Base-by-base conservation (phyloP, 2,797 vertebrate genomes). In the Lemur catta region DNA sequence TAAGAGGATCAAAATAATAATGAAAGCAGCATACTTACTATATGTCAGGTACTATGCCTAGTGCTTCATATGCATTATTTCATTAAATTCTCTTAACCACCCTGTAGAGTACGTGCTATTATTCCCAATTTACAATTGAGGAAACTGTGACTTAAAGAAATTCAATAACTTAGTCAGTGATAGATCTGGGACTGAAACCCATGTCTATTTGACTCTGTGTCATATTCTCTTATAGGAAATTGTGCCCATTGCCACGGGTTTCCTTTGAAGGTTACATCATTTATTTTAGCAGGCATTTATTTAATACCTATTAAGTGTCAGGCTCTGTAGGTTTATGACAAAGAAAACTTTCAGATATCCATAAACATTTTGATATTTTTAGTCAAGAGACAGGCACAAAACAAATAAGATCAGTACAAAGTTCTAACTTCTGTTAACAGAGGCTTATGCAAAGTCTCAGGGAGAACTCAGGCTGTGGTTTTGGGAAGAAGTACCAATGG, bases 401-500 rank as follows among this genome's bases (percentile, higher is more conserved):
- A 76, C 13, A 84, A 63, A 57, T 65, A 69, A 84, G 30, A 57
- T 89, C n/a, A 90, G 28, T 35, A 67, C 26, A 88, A 50, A 17
- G 22, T 91, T 80, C 57, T 80, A 85, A 75, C 41, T 69, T 87
- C 43, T 94, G 17, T 92, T 92, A 90, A 52, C 65, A 91, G 30
- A 94, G 75, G 11, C 41, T 46, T 71, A 75, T 50, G 46, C 57
- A 86, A 57, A 95, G 55, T 93, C 84, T 84, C 74, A 50, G 46
- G 35, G 75, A 95, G 30, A 74, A 67, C 33, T 92, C 71, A 90
- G 63, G 48, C 28, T 84, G 12, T 87, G 48, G 71, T 63, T 91
- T 93, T 88, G 72, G 35, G 81, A 87, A 93, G 76, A 90, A 69
- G 13, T 92, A 12, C 88, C 80, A 92, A 4, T 61, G 84, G 88